These are phyloP conservation scores for Eupeodes luniger DNA, from an alignment of 2,888 invertebrate genomes.

Conservation along the genomic window DNA sequence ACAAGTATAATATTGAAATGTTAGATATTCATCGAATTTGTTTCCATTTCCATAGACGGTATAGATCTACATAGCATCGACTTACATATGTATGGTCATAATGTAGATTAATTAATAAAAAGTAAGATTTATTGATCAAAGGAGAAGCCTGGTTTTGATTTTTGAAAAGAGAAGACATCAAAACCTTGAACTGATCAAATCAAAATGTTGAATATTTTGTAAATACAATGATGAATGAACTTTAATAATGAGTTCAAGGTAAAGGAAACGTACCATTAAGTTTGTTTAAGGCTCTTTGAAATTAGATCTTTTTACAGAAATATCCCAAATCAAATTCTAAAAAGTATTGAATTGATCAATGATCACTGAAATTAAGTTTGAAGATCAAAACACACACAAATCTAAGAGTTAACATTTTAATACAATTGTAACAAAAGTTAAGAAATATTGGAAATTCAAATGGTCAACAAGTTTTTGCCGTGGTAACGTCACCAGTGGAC, in stretches of 20 bases:
- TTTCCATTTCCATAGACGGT: not conserved
- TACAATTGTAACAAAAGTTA: too few relatives aligned
- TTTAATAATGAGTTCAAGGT: not conserved
- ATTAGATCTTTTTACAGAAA: too few relatives aligned
- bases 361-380: too few relatives aligned
- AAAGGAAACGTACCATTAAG: not conserved
- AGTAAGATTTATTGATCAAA: constrained; percentile 13
- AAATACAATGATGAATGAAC: not conserved
- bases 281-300: not conserved
- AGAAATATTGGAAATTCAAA: too few relatives aligned
- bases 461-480: too few relatives aligned
- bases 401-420: too few relatives aligned
- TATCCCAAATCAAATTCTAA: too few relatives aligned
- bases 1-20: not conserved
- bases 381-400: too few relatives aligned
- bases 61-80: not conserved
- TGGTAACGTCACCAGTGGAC: too few relatives aligned
- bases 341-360: too few relatives aligned
- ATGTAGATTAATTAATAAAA: constrained; percentile 1
- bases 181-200: not conserved
- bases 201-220: not conserved
- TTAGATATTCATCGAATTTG: constrained; percentile 7
- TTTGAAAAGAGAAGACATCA: not conserved
- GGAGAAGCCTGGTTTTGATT: not conserved
- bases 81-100: too few relatives aligned